Base-by-base conservation (phyloP, 2,888 invertebrate species). In the Pyrrhia umbra region DNA sequence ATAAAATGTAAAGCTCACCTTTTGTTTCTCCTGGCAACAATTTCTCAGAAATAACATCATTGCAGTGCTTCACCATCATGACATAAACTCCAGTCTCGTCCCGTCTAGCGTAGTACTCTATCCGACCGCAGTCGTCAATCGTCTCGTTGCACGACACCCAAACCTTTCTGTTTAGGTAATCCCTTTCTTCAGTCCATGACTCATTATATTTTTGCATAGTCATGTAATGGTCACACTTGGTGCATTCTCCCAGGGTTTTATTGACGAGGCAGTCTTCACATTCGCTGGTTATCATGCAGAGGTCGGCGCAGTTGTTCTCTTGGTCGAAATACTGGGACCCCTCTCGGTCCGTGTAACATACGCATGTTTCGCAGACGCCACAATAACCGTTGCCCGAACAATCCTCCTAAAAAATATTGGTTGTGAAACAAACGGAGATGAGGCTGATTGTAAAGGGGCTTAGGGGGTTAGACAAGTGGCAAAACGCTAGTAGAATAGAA, bases 361-460 rank as follows among this genome's bases (percentile, higher is more conserved):
- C 76, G 79, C 94, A 94, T 1, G 75, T 79, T 46, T 88, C 86
- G 80, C 91, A 92, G 0, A 51, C 42, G 1, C 83, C 85, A 72
- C 93, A 94, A 54, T 80, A 52, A 0, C 94, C 94, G 79, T 95
- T 94, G 43, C 90, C 90, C 2, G 86, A 88, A 60, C 94, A 95
- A 42, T 85, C 81, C 63, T 15, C 55, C 72, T 72, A 51, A 1
- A 51, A 75, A 45, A 16, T 1, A 10, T 39, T 51, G 18, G 6
- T 27, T 20, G 6, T 70, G 10, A 70, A 50, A 43, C 10, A n/a
- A n/a, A 16, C 0, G 50, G 23, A 43, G 15, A 20, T n/a, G n/a
- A n/a, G n/a, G n/a, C n/a, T n/a, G n/a, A n/a, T n/a, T n/a, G n/a
- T n/a, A n/a, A n/a, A n/a, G n/a, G n/a, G n/a, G n/a, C n/a, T n/a